These are phyloP conservation scores for Epinotia nisella DNA, from an alignment of 2,888 invertebrate genomes.

Conservation along the genomic window DNA sequence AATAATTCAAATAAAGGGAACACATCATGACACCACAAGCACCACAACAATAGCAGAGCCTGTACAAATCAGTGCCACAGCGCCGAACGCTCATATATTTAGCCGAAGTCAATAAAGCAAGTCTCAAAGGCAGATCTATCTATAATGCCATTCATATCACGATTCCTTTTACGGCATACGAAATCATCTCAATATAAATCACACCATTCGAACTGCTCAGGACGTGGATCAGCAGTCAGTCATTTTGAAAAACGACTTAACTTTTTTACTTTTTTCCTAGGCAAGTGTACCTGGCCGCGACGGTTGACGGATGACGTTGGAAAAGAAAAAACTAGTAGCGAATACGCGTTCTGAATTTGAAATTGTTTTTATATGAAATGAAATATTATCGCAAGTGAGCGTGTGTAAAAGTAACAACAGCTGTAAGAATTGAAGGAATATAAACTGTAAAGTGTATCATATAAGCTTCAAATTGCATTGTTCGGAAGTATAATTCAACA, in stretches of 20 bases:
- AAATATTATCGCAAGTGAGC: slow-evolving; percentile 14
- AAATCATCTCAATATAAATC: slow-evolving; percentile 62
- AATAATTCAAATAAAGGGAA: too few species aligned
- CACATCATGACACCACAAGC: too few species aligned
- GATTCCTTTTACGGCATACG: slow-evolving; percentile 54
- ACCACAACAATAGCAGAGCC: too few species aligned
- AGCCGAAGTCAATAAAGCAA: slow-evolving; percentile 31
- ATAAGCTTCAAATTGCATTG: background rate
- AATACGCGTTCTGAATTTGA: slow-evolving; percentile 40
- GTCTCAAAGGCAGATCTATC: slow-evolving; percentile 34
- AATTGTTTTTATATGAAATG: slow-evolving; percentile 28
- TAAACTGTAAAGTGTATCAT: background rate
- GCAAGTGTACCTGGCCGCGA: slow-evolving; percentile 45
- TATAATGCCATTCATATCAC: slow-evolving; percentile 49
- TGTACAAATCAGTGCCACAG: too few species aligned
- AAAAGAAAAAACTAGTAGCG: slow-evolving; percentile 31
- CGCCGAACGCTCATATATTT: slow-evolving; percentile 8
- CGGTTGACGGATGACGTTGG: slow-evolving; percentile 44
- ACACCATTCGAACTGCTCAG: slow-evolving; percentile 54
- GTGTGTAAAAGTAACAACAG: background rate
- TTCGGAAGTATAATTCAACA: background rate
- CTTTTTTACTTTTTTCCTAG: slow-evolving; percentile 50
- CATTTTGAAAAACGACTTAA: slow-evolving; percentile 72
- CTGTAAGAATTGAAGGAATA: background rate
- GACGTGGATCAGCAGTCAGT: slow-evolving; percentile 64